Base-by-base conservation (phyloP, 2,113 vertebrate genomes). In the Dromas ardeola region DNA sequence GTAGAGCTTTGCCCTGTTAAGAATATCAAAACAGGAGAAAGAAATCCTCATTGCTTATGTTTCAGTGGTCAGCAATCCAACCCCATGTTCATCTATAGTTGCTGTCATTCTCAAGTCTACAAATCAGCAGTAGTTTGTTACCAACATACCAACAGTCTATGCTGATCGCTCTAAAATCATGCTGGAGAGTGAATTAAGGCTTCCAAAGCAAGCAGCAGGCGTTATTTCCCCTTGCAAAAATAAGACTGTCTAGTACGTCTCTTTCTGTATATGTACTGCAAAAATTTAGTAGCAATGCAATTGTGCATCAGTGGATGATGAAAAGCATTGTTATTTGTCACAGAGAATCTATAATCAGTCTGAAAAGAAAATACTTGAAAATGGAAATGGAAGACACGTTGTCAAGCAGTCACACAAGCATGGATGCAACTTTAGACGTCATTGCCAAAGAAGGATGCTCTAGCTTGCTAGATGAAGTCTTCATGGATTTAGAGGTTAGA, bases 401-500 rank as follows among this genome's bases (percentile, higher is more conserved):
- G 65, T 93, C 92, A 61, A 93, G 93, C 93, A 99, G 98, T 52
- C 99, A 99, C 11, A 96, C 98, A 4, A 98, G 97, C 83, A 99
- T 99, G 72, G 99, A 99, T 77, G 98, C 97, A 72, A 98, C 98
- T 9, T 98, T 99, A 72, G 98, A 98, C 6, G 94, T 98, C 80
- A 99, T 99, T 90, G 99, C 99, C n/a, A 99, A 98, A 94, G 99
- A 99, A 59, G 99, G 99, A 67, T 99, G 99, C 45, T 97, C 98
- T 97, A 99, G 99, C 95, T 97, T 99, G 29, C 94, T 99, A 81
- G 99, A 99, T 83, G 99, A 99, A 97, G 99, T 99, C 93, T 99
- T 99, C 97, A 97, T 99, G 40, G 99, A 99, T 97, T 98, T 99
- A 71, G 99, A 99, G 97, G 99, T 99, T 94, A 95, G 81, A 70